These are phyloP conservation scores for Cossypha heuglini DNA, from an alignment of 2,797 vertebrate species.

Conservation along the genomic window DNA sequence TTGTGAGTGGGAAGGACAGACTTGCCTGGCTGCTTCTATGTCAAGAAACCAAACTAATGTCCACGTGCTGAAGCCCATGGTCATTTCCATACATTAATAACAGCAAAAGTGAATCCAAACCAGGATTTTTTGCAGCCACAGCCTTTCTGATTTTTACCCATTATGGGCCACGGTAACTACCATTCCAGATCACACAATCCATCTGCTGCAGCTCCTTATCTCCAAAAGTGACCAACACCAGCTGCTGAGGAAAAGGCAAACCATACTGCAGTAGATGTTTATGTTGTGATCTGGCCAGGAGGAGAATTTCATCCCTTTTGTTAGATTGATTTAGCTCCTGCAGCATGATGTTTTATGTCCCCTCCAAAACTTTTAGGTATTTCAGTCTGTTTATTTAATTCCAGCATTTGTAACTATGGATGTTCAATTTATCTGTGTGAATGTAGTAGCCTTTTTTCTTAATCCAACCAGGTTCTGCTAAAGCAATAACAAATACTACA, in stretches of 20 bases:
- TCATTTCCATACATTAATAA: neutral
- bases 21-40: neutral
- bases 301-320: neutral
- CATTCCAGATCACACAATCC: neutral
- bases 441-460: constrained; percentile 22
- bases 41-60: neutral
- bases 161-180: neutral
- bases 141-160: neutral
- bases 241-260: constrained; percentile 20
- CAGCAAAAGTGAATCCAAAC: neutral
- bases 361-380: constrained; percentile 24
- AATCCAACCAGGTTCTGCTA: constrained; percentile 42
- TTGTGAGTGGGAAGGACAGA: neutral
- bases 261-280: neutral
- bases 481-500: constrained; percentile 21
- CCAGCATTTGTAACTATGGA: constrained; percentile 1
- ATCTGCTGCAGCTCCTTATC: constrained; percentile 29
- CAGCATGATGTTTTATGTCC: neutral
- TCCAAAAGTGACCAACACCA: constrained; percentile 5
- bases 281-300: constrained; percentile 7
- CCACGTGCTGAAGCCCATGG: rapidly evolving
- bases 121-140: neutral
- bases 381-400: constrained; percentile 58
- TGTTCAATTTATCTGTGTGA: constrained; percentile 28
- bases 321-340: constrained; percentile 40